Percentiles rank a stretch among this genome's conserved stretches.
Evolutionary conservation across 2,888 invertebrate species (phyloP).

Genomic region (Xanthia togata): DNA sequence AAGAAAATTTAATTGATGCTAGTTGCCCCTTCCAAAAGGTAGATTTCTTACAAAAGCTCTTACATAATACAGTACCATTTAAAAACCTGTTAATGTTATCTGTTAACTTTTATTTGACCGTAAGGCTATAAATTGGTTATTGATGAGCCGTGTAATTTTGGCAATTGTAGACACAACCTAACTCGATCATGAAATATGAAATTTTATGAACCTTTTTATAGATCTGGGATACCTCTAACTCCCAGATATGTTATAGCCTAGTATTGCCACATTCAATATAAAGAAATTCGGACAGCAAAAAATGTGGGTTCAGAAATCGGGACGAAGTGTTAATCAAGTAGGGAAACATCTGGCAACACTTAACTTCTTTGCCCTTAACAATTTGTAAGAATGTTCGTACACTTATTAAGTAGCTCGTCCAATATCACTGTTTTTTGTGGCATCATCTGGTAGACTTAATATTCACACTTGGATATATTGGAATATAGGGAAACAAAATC

Average conservation of each 20-base stretch:
- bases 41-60: background rate
- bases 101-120: constrained; percentile 10
- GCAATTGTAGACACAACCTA: background rate
- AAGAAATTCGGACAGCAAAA: constrained; percentile 44
- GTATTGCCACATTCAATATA: constrained; percentile 50
- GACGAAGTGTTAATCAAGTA: constrained; percentile 60
- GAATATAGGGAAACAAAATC: background rate
- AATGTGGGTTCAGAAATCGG: constrained; percentile 51
- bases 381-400: constrained; percentile 55
- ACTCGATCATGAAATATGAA: constrained; percentile 22
- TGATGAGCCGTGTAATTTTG: background rate
- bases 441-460: constrained; percentile 32
- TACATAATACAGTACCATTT: background rate
- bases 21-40: background rate
- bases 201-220: constrained; percentile 16
- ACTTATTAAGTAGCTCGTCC: constrained; percentile 40
- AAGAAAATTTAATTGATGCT: background rate
- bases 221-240: constrained; percentile 9
- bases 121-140: background rate
- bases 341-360: constrained; percentile 62
- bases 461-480: constrained; percentile 22
- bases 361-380: constrained; percentile 59
- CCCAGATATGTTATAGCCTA: constrained; percentile 20
- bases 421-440: constrained; percentile 43
- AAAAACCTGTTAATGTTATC: constrained; percentile 1